phyloP scores from a whole-genome alignment of 2,113 vertebrate genomes.

The Triplophysa dalaica region DNA sequence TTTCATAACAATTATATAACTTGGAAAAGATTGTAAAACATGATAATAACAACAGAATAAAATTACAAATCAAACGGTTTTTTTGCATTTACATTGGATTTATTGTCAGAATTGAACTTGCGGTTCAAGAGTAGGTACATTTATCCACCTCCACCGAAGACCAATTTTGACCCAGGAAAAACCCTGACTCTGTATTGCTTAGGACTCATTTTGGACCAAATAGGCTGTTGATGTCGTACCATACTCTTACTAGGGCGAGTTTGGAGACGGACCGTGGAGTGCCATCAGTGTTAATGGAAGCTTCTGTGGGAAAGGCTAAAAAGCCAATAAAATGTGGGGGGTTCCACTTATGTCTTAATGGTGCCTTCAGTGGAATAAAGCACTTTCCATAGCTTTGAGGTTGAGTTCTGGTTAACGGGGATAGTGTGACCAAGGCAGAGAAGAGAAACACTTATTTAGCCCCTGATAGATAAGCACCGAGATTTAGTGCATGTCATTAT shows the following conservation, averaged over 20 bases:
- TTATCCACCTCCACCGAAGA: too few species aligned
- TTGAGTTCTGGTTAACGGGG: constrained; percentile 69
- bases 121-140: too few species aligned
- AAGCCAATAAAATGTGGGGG: constrained; percentile 79
- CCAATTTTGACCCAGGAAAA: too few species aligned
- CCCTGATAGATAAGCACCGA: constrained; percentile 56
- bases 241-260: constrained; percentile 74
- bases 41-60: too few species aligned
- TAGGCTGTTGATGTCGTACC: constrained; percentile 61
- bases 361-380: constrained; percentile 72
- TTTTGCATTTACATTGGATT: too few species aligned
- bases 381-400: constrained; percentile 71
- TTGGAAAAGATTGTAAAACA: too few species aligned
- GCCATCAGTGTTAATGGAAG: constrained; percentile 83
- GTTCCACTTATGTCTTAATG: constrained; percentile 79
- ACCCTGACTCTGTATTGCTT: constrained; percentile 20
- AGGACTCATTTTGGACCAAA: constrained; percentile 49
- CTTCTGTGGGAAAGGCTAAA: constrained; percentile 77
- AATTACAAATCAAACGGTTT: too few species aligned
- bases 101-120: too few species aligned
- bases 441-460: constrained; percentile 61
- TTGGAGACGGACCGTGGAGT: constrained; percentile 78
- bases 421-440: constrained; percentile 64
- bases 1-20: too few species aligned
- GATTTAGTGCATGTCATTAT: constrained; percentile 27